Evolutionary conservation across 2,797 vertebrate species (phyloP), one percentile per base, ranked within the genome.

Genomic region (Sebastes iracundus): DNA sequence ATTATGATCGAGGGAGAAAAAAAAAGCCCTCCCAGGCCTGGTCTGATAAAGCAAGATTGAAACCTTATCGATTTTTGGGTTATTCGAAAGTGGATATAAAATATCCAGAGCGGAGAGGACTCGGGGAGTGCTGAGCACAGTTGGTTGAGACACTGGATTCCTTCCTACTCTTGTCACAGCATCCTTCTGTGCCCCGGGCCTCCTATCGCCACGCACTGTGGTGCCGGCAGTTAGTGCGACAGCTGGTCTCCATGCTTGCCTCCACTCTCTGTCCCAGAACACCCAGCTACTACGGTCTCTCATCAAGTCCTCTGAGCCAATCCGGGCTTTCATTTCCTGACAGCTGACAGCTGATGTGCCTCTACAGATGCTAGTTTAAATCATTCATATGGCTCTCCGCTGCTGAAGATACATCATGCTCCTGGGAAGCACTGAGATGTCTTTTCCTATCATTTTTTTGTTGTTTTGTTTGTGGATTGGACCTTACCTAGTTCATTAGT

Each of bases 301-400:
- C 90, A 86, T 93, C 84, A 78, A 81, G 83, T 81, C 85, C 87
- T 77, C 62, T 61, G 78, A 93, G 90, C 85, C 91, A 80, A 84
- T 91, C 83, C 83, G 16, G 75, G 85, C 92, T 94, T 94, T 94
- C 89, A 94, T 94, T 90, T 92, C 72, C 62, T 92, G 93, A 93
- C 92, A 91, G 92, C 88, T 93, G 93, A 93, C 92, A 93, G 91
- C 92, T 87, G 82, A 93, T 85, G 87, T 65, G 8, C 86, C 75
- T 85, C 88, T 81, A 77, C 92, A 93, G 93, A 94, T 94, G 92
- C 92, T 89, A 33, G 62, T 90, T 90, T 94, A 93, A 94, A 95
- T 95, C 91, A 94, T 95, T 95, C 85, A 95, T 93, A 87, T 38
- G 62, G 66, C 72, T 79, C 38, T 83, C 69, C 59, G 42, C 81